Evolutionary conservation across 2,888 invertebrate species (phyloP).

Genomic region (Synanthedon andrenaeformis): DNA sequence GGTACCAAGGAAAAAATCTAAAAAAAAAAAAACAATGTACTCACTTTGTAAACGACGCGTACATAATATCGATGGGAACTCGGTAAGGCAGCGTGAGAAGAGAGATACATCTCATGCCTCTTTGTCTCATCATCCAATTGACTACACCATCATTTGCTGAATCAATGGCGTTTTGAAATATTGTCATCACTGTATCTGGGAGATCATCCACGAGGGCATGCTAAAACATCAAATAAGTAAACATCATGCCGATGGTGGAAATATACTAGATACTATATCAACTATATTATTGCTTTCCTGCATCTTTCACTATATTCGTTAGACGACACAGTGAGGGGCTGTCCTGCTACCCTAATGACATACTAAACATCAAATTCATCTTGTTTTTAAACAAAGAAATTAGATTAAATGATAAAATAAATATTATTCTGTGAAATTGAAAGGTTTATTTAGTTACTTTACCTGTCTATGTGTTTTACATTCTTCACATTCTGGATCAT

Average conservation of each 20-base stretch:
- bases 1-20: too few species aligned
- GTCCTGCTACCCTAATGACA: neutral
- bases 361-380: too few species aligned
- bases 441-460: neutral
- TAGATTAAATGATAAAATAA: too few species aligned
- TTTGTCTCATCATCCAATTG: constrained; percentile 90
- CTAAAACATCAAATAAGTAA: constrained; percentile 43
- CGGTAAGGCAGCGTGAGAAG: constrained; percentile 87
- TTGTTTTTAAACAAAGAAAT: too few species aligned
- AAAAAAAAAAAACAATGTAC: constrained; percentile 29
- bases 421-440: too few species aligned
- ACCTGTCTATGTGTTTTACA: constrained; percentile 91
- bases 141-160: constrained; percentile 90
- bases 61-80: constrained; percentile 88
- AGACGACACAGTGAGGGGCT: neutral
- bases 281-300: too few species aligned
- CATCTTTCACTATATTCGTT: too few species aligned
- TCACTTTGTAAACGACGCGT: constrained; percentile 90
- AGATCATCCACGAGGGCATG: constrained; percentile 89
- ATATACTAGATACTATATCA: neutral
- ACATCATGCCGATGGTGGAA: neutral
- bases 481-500: constrained; percentile 88
- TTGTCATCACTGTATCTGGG: constrained; percentile 89
- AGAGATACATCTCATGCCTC: constrained; percentile 83
- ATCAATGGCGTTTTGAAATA: constrained; percentile 94